Conservation (phyloP, 2,888 invertebrate genomes). For the Cheilosia pagana region DNA sequence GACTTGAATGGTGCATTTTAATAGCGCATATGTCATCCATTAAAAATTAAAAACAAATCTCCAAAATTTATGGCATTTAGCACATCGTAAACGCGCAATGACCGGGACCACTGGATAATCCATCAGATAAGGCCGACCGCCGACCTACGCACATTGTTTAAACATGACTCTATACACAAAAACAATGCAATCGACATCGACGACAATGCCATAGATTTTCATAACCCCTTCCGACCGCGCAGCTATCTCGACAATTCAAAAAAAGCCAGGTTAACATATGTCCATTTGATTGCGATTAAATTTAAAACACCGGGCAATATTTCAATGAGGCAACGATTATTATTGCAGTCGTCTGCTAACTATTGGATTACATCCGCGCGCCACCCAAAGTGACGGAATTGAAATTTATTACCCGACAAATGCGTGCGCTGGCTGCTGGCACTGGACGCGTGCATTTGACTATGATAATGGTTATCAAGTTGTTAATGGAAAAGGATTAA, state of each 20-base stretch:
- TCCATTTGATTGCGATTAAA: slow-evolving; percentile 61
- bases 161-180: slow-evolving; percentile 28
- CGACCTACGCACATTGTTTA: neutral
- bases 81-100: slow-evolving; percentile 59
- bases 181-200: slow-evolving; percentile 17
- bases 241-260: slow-evolving; percentile 20
- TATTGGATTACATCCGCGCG: slow-evolving; percentile 54
- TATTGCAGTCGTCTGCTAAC: slow-evolving; percentile 61
- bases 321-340: slow-evolving; percentile 60
- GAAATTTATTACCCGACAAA: slow-evolving; percentile 65
- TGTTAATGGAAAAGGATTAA: slow-evolving; percentile 66
- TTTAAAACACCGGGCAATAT: slow-evolving; percentile 49
- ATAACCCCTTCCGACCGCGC: slow-evolving; percentile 3
- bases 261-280: slow-evolving; percentile 50
- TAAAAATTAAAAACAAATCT: slow-evolving; percentile 22
- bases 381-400: slow-evolving; percentile 55
- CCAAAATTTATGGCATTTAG: slow-evolving; percentile 62
- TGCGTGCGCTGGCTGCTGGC: neutral
- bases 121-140: slow-evolving; percentile 51
- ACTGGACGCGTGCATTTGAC: neutral
- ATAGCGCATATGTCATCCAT: slow-evolving; percentile 32
- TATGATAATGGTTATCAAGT: slow-evolving; percentile 57
- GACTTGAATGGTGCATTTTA: slow-evolving; percentile 39
- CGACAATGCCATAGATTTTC: slow-evolving; percentile 42
- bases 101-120: slow-evolving; percentile 45